Base-by-base conservation (phyloP, 2,888 invertebrate genomes). In the Drosophila mayaguana region DNA sequence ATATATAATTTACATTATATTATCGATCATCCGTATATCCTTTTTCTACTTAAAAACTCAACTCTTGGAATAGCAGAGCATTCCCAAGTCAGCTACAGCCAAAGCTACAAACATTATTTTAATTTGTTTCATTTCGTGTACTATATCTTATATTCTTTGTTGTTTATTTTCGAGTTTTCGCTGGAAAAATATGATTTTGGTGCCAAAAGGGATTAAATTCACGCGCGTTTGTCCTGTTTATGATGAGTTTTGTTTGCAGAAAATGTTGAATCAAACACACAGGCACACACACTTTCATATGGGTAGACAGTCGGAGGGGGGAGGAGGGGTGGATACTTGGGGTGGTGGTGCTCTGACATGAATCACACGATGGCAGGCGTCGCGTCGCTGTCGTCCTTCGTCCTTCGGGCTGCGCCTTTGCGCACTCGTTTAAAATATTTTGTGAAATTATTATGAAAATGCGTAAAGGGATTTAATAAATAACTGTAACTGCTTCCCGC, bases 391-490 rank as follows among this genome's bases (percentile, higher is more conserved):
- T 36, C 59, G 61, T 57, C 38, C 53, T 46, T 55, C 48, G 40
- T 56, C 48, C 32, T 54, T 6, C 40, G 54, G 25, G 38, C 38
- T 22, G 46, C 42, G 50, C 36, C 43, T 38, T 50, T 42, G 40
- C 66, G 50, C 61, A 72, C 76, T 75, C 86, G 81, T 88, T 89
- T 88, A 83, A 83, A 87, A 89, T 89, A 85, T 89, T 89, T 89
- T 85, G 74, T 85, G 83, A 90, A 91, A 91, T 91, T 90, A 90
- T 91, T 91, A 91, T 90, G 89, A 90, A 91, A 91, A 91, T 90
- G 91, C 88, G 91, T 91, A 91, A 88, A 88, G 91, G 91, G 90
- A 91, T 91, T 91, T 91, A 91, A 91, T 91, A 91, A 91, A 91
- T 91, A 91, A 91, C 90, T 86, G 89, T 91, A 89, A 90, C 90